Evolutionary conservation across 2,797 vertebrate genomes (phyloP).

Genomic region (Buphagus erythrorhynchus): DNA sequence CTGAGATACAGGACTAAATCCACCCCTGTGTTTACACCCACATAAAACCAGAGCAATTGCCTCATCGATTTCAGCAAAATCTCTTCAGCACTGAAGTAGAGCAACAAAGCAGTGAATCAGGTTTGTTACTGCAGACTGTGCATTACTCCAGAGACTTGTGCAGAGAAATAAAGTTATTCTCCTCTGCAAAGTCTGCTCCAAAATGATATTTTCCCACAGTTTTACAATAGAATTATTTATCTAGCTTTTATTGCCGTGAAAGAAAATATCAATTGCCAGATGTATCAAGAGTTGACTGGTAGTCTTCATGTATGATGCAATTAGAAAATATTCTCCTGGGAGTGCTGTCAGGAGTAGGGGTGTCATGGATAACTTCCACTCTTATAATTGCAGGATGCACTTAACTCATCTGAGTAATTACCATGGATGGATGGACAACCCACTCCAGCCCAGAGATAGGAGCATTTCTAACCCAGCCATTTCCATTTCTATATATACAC

Average conservation of each 20-base stretch:
- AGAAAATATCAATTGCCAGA: neutral
- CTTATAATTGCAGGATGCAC: conserved; percentile 64
- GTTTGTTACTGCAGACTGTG: neutral
- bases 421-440: neutral
- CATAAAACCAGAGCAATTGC: neutral
- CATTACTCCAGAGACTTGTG: neutral
- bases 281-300: neutral
- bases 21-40: conserved; percentile 7
- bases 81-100: neutral
- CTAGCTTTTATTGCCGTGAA: neutral
- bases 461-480: neutral
- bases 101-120: neutral
- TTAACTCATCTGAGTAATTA: conserved; percentile 38
- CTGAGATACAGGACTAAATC: neutral
- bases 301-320: neutral
- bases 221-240: neutral
- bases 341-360: conserved; percentile 14
- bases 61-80: neutral
- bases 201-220: neutral
- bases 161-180: neutral
- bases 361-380: conserved; percentile 13
- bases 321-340: neutral
- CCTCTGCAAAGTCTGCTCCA: neutral
- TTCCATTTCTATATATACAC: conserved; percentile 39
- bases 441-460: neutral